Base-by-base conservation (phyloP, 2,888 invertebrate species). In the Hymenopus coronatus region DNA sequence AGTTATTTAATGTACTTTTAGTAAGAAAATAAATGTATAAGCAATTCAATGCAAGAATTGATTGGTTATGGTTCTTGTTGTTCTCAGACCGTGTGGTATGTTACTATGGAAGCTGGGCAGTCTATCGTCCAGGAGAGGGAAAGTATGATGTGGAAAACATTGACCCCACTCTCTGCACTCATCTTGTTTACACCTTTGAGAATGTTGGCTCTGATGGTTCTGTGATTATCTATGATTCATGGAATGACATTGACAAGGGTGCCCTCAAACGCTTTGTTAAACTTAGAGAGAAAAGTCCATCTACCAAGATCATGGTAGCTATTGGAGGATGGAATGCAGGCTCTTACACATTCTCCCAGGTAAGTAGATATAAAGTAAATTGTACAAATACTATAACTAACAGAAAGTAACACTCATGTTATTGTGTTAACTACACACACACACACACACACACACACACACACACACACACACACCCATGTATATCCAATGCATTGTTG, bases 91-190 rank as follows among this genome's bases (percentile, higher is more conserved):
- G 94, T 90, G 93, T 97, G 0, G 94, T 97, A 0, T 97, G 97
- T 91, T 97, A 97, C 93, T 96, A 95, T 91, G 96, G 97, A 3
- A 95, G 96, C 20, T 97, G 97, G 97, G 95, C 97, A 0, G 95
- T 95, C 0, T 97, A 97, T 91, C 94, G 97, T 81, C 92, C 92
- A 0, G 95, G 95, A 0, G 92, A 93, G 86, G 97, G 97, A 0
- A 94, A 95, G 92, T 97, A 96, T 91, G 94, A 95, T 14, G 95
- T 97, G 0, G 94, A 94, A 15, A 91, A 96, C 90, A 96, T 97
- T 83, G 95, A 97, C 91, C 94, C 96, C 0, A 92, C 92, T 14
- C 93, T 96, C 0, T 97, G 97, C 92, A 97, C 97, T 0, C 97
- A 97, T 92, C 89, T 96, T 84, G 94, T 97, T 25, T 98, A 97